Evolutionary conservation across 2,888 invertebrate species (phyloP), one percentile per base, ranked within the genome.

Genomic region (Brachyopa scutellaris): DNA sequence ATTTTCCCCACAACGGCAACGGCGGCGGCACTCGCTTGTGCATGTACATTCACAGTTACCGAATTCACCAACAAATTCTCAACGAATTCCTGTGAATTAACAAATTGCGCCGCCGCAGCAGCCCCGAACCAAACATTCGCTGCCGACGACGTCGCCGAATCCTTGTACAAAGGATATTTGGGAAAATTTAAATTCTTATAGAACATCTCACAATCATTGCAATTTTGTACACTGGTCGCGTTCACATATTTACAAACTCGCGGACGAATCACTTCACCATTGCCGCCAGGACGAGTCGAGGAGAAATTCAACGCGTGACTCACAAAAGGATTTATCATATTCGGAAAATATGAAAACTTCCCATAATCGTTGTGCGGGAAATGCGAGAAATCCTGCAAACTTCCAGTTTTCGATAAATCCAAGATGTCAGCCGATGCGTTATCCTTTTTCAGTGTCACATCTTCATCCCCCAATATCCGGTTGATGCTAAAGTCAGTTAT

Each of bases 401-500:
- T 70, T 70, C 77, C 70, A 69, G 49, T 86, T 76, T 90, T 90
- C 0, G 89, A 90, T 29, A 90, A 86, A 85, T 90, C 89, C 66
- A 89, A 84, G 21, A 88, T 89, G n/a, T 85, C 86, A 1, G 70
- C 79, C 47, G 83, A 76, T 5, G 74, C 69, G 4, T 42, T 66
- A 61, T 66, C 51, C 49, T 45, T 61, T 49, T 57, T 76, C 19
- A 84, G 72, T 38, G 85, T 17, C 8, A 29, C 40, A 51, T 57
- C 38, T 31, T 72, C 66, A 47, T 85, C 79, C 3, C 84, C 77
- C 49, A 87, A 79, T 62, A 90, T 90, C 31, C 88, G 87, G 78
- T 87, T 88, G 11, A 90, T 90, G 78, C 90, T 90, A 59, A 90
- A 90, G 82, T 90, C 91, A 1, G 90, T 90, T 1, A 88, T 86